A percentile compares a stretch with the other conserved stretches of the same genome.
Evolutionary conservation across 1,140 invertebrate species (phyloP).

Genomic region (Hylaeus anthracinus): DNA sequence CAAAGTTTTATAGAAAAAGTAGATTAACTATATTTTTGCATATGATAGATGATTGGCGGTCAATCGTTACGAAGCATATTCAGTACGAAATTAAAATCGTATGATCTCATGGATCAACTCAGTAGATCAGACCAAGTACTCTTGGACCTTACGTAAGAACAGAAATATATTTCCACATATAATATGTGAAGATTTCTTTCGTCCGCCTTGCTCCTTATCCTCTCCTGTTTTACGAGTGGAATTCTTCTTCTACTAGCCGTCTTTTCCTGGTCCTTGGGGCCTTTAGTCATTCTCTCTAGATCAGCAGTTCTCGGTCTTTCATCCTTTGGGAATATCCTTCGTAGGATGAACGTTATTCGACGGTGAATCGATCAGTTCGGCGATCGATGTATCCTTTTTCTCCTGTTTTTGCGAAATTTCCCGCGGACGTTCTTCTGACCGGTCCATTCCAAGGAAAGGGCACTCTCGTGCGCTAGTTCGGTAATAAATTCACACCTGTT

Average conservation of each 20-base stretch:
- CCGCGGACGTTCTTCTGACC: background rate
- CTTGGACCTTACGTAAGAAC: background rate
- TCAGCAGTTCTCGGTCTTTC: slow-evolving; percentile 38
- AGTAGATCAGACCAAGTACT: no score
- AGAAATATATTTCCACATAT: background rate
- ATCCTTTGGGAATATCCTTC: background rate
- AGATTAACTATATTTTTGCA: no score
- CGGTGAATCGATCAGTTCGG: slow-evolving; percentile 21
- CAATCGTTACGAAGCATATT: no score
- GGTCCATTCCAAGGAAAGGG: background rate
- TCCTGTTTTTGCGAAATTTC: background rate
- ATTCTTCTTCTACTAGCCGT: slow-evolving; percentile 18
- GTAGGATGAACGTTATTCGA: background rate
- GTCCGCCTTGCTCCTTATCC: background rate
- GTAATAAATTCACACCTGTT: background rate
- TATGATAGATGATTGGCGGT: no score
- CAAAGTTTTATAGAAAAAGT: no score
- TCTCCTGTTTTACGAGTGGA: slow-evolving; percentile 31
- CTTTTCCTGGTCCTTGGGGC: slow-evolving; percentile 15
- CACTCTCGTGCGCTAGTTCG: background rate
- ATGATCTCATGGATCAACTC: no score
- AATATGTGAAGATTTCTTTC: slow-evolving; percentile 32
- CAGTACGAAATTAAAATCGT: no score
- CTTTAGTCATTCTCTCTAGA: slow-evolving; percentile 19
- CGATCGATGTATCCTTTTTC: slow-evolving; percentile 19